These are phyloP conservation scores for Alca torda DNA, from an alignment of 2,797 vertebrate species.

Conservation along the genomic window DNA sequence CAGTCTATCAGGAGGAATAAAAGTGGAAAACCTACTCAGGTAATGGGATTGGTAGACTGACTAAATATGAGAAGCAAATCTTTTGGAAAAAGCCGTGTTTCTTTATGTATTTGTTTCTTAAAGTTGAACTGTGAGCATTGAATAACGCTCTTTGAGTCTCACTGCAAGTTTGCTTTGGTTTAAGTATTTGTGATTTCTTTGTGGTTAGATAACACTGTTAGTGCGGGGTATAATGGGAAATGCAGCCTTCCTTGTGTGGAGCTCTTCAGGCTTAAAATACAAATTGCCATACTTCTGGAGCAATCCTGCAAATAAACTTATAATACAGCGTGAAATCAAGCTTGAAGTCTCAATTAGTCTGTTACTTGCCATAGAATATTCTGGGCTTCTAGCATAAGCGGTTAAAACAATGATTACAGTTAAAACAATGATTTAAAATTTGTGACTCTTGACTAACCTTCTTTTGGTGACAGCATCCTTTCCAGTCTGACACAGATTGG, in stretches of 20 bases:
- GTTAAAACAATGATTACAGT: background rate
- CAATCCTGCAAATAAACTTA: background rate
- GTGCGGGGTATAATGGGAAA: background rate
- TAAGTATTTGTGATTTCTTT: background rate
- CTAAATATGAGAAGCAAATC: background rate
- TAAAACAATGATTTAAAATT: background rate
- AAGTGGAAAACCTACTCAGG: background rate
- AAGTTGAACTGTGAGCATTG: background rate
- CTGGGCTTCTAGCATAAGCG: background rate
- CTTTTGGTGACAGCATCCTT: background rate
- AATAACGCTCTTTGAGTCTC: background rate
- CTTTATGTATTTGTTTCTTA: background rate
- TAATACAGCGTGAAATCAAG: conserved; percentile 19
- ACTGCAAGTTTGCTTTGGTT: background rate
- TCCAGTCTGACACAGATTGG: background rate
- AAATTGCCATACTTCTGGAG: conserved; percentile 2
- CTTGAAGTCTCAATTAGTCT: conserved; percentile 38
- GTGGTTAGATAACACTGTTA: background rate
- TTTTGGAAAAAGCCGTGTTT: background rate
- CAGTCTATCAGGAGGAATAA: background rate
- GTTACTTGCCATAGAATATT: conserved; percentile 10
- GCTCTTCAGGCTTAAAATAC: conserved; percentile 34
- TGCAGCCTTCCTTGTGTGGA: conserved; percentile 10
- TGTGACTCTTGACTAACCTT: background rate
- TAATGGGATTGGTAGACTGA: background rate